Evolutionary conservation across 2,888 invertebrate species (phyloP).

Genomic region (Petrophora chlorosata): DNA sequence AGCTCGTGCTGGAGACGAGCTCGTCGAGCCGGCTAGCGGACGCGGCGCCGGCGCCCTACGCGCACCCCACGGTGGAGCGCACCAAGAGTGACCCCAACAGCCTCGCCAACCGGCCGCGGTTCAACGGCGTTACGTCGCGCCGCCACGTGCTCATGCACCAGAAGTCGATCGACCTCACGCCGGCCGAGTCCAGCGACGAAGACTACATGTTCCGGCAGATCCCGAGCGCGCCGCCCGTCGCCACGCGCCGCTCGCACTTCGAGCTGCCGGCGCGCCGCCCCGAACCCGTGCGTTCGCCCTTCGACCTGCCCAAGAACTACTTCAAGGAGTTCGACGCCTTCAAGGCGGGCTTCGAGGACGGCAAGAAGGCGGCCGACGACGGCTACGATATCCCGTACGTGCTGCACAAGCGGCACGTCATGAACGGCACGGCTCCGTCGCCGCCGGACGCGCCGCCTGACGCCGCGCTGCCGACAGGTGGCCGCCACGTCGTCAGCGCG

Average conservation of each 20-base stretch:
- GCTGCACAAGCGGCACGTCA: conserved; percentile 91
- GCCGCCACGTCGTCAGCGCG: conserved; percentile 73
- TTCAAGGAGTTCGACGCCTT: conserved; percentile 87
- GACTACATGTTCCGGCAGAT: conserved; percentile 91
- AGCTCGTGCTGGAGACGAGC: conserved; percentile 81
- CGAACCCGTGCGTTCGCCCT: conserved; percentile 86
- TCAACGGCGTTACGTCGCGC: conserved; percentile 89
- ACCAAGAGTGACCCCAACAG: conserved; percentile 95
- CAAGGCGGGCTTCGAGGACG: conserved; percentile 80
- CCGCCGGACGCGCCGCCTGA: conserved; percentile 79
- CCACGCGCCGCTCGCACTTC: conserved; percentile 89
- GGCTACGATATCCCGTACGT: conserved; percentile 93
- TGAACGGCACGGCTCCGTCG: conserved; percentile 91
- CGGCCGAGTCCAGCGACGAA: conserved; percentile 93
- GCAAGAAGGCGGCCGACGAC: conserved; percentile 73
- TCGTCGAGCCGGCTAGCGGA: conserved; percentile 80
- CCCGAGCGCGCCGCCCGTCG: conserved; percentile 88
- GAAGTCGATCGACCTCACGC: conserved; percentile 92
- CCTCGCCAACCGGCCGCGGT: conserved; percentile 87
- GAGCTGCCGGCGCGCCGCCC: conserved; percentile 82
- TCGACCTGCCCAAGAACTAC: conserved; percentile 89
- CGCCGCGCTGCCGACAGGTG: conserved; percentile 72
- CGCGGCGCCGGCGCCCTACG: conserved; percentile 78
- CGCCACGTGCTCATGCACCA: conserved; percentile 92
- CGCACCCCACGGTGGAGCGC: conserved; percentile 90